phyloP scores from a whole-genome alignment of 2,797 vertebrate species.

The Hemibagrus guttatus region DNA sequence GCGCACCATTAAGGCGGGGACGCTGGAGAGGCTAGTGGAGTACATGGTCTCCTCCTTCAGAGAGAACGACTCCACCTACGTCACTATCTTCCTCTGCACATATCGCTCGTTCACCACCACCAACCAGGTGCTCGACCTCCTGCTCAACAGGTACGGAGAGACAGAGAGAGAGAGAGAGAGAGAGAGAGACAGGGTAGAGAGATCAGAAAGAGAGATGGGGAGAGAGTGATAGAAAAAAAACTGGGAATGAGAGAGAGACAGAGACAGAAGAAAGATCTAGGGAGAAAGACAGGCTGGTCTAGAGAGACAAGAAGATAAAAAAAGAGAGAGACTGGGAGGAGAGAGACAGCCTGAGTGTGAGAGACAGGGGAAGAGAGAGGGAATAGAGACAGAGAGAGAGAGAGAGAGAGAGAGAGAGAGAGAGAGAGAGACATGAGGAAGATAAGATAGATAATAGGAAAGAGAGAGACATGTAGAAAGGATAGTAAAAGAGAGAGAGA shows the following conservation, averaged over 20 bases:
- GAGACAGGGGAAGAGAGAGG: not conserved
- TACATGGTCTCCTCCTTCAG: conserved; percentile 95
- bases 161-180: not conserved
- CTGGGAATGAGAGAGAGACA: not conserved
- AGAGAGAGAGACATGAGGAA: not conserved
- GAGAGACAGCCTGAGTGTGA: not conserved
- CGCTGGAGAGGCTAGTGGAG: conserved; percentile 95
- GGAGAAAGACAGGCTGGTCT: not conserved
- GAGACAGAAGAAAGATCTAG: not conserved
- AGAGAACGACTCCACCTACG: conserved; percentile 95
- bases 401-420: not conserved
- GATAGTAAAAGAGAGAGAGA: not conserved
- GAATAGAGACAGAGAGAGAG: not conserved
- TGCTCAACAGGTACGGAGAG: conserved; percentile 89
- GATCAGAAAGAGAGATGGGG: not conserved
- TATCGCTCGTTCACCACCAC: conserved; percentile 94
- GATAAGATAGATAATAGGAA: not conserved
- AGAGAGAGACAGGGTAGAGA: no score
- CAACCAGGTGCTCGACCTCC: conserved; percentile 93
- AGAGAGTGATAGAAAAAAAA: not conserved
- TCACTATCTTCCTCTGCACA: conserved; percentile 98
- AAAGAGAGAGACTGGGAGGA: not conserved
- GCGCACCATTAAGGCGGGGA: conserved; percentile 94
- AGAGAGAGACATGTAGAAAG: not conserved
- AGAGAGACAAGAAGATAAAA: no score